A percentile compares a stretch with the other conserved stretches of the same genome.
phyloP scores from a whole-genome alignment of 2,113 vertebrate genomes.

The Arothron firmamentum region DNA sequence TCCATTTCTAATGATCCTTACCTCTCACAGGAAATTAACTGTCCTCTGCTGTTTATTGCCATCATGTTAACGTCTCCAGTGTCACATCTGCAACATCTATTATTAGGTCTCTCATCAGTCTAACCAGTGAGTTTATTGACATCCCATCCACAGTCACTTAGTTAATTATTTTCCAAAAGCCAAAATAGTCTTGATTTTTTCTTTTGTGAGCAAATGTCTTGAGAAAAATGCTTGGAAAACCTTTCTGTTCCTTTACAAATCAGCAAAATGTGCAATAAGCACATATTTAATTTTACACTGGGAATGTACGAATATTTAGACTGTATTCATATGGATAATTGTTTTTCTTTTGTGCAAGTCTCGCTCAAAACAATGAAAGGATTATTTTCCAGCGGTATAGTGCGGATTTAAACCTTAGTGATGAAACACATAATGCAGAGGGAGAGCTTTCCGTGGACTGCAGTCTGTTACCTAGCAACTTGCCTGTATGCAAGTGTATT shows the following conservation, averaged over 20 bases:
- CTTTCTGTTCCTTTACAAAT: no score
- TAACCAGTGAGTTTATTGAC: constrained; percentile 24
- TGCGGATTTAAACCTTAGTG: constrained; percentile 13
- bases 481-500: constrained; percentile 41
- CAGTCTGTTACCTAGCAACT: constrained; percentile 74
- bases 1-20: constrained; percentile 33
- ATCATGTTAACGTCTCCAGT: constrained; percentile 23
- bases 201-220: neutral
- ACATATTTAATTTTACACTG: no score
- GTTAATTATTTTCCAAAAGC: neutral
- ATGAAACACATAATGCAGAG: constrained; percentile 23
- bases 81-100: constrained; percentile 23
- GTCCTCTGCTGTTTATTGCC: constrained; percentile 32
- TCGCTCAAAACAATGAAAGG: no score
- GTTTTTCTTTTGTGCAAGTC: no score
- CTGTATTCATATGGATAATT: no score
- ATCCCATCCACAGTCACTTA: neutral
- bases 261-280: no score
- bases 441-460: constrained; percentile 28
- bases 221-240: neutral
- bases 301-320: no score
- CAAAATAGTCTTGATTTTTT: neutral
- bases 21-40: constrained; percentile 30
- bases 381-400: no score
- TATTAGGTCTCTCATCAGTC: constrained; percentile 23